These are phyloP conservation scores for Magallana gigas DNA, from an alignment of 1,140 invertebrate genomes.

Conservation along the genomic window DNA sequence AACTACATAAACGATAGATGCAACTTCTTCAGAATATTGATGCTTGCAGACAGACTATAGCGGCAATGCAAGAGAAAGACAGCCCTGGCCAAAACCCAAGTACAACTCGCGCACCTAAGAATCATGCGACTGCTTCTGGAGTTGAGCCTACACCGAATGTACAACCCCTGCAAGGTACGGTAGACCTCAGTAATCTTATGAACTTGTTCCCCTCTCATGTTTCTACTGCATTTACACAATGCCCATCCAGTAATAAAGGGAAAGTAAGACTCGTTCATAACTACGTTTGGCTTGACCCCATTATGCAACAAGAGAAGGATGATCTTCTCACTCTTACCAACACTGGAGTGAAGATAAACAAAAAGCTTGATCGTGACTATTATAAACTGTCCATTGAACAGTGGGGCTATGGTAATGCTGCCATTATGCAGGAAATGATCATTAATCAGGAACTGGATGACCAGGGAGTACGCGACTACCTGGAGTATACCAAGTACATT, in stretches of 20 bases:
- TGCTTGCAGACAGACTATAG: too few species aligned
- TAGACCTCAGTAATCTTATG: not conserved
- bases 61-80: not conserved
- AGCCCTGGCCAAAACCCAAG: not conserved
- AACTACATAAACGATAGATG: too few species aligned
- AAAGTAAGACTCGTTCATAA: slow-evolving; percentile 9
- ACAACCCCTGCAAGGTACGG: not conserved
- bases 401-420: not conserved
- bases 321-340: not conserved
- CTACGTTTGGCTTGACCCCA: not conserved
- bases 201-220: not conserved
- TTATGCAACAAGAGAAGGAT: slow-evolving; percentile 10
- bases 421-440: not conserved
- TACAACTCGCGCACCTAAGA: not conserved
- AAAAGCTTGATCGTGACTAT: not conserved
- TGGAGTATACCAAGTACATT: not conserved
- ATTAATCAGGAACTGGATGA: not conserved
- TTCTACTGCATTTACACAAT: not conserved
- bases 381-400: too few species aligned
- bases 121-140: not conserved
- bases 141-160: not conserved
- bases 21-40: too few species aligned
- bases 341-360: not conserved
- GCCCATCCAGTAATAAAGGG: not conserved
- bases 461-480: not conserved